Percentiles rank a stretch among this genome's conserved stretches.
phyloP scores from a whole-genome alignment of 2,797 vertebrate genomes.

The Borostomias antarcticus region DNA sequence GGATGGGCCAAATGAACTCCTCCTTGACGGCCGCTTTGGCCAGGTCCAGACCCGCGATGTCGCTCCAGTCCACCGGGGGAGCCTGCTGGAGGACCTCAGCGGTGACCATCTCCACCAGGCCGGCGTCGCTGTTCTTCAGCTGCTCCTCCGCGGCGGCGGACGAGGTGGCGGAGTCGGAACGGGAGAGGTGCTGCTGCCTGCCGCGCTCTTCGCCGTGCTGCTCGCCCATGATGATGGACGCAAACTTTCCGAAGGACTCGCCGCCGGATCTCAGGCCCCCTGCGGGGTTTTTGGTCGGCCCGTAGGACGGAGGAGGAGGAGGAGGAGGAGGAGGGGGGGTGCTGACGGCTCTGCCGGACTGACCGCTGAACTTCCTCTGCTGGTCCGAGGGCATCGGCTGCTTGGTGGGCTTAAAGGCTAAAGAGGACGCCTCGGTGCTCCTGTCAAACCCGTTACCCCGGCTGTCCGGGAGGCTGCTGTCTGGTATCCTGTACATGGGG shows the following conservation, averaged over 20 bases:
- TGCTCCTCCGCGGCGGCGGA: slow-evolving; percentile 94
- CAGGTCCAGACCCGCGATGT: slow-evolving; percentile 96
- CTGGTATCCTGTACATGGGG: slow-evolving; percentile 96
- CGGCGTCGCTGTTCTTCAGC: slow-evolving; percentile 94
- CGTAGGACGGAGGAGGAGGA: slow-evolving; percentile 87
- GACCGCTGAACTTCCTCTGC: slow-evolving; percentile 93
- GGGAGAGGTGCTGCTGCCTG: slow-evolving; percentile 89
- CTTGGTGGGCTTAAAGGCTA: slow-evolving; percentile 96
- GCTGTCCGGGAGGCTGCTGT: slow-evolving; percentile 91
- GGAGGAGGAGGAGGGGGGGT: slow-evolving; percentile 71
- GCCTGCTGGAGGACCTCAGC: slow-evolving; percentile 95
- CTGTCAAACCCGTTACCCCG: slow-evolving; percentile 96
- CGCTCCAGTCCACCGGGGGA: slow-evolving; percentile 96
- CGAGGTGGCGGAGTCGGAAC: slow-evolving; percentile 91
- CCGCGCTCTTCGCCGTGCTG: slow-evolving; percentile 90
- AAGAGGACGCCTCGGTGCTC: slow-evolving; percentile 88
- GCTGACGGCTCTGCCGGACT: slow-evolving; percentile 91
- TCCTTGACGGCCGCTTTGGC: slow-evolving; percentile 97
- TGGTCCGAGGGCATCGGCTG: slow-evolving; percentile 93
- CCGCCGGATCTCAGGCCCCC: slow-evolving; percentile 83
- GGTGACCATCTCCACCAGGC: slow-evolving; percentile 95
- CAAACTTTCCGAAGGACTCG: slow-evolving; percentile 92
- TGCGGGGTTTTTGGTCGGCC: slow-evolving; percentile 89
- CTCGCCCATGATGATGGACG: slow-evolving; percentile 88
- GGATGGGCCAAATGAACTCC: slow-evolving; percentile 97